Base-by-base conservation (phyloP, 2,797 vertebrate species). In the Cygnus olor region DNA sequence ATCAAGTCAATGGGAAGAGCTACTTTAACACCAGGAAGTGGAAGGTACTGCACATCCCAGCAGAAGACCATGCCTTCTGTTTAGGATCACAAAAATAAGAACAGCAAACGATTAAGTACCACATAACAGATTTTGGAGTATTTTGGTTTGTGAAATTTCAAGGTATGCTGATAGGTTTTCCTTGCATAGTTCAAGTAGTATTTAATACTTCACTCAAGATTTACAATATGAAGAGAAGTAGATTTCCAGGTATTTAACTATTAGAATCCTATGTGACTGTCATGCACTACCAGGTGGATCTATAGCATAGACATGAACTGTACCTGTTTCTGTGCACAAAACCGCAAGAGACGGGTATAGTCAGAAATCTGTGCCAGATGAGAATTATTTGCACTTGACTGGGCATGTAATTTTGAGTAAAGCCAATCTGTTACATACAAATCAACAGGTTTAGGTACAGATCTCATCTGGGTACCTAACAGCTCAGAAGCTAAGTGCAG, bases 281-380 rank as follows among this genome's bases (percentile, higher is more conserved):
- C 22, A 72, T 4, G 8, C 14, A 92, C 28, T 40, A 90, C 7
- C 8, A 81, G 49, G 63, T 9, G 45, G 10, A n/a, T 73, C 32
- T 15, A 44, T 4, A 73, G 38, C 27, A 9, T 3, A 61, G 28
- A 38, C 7, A 83, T 42, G 34, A 88, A 77, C 22, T 22, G 5
- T 9, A 78, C 27, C 14, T 84, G 27, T 6, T 89, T 34, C 34
- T 63, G 14, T 4, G 10, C 17, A 80, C 17, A 66, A 71, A 84
- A 88, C 32, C 1, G 5, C 36, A 88, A 34, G 60, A 45, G 10
- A 90, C 0, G 12, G 21, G 28, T 7, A 18, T 20, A 0, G 0
- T 34, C 15, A 40, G 58, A 38, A 83, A 56, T 57, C 56, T n/a
- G 19, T 57, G 32, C 56, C 56, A 57, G n/a, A 32, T 20, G 30